phyloP scores from a whole-genome alignment of 1,140 invertebrate genomes.

The Aphidius gifuensis region DNA sequence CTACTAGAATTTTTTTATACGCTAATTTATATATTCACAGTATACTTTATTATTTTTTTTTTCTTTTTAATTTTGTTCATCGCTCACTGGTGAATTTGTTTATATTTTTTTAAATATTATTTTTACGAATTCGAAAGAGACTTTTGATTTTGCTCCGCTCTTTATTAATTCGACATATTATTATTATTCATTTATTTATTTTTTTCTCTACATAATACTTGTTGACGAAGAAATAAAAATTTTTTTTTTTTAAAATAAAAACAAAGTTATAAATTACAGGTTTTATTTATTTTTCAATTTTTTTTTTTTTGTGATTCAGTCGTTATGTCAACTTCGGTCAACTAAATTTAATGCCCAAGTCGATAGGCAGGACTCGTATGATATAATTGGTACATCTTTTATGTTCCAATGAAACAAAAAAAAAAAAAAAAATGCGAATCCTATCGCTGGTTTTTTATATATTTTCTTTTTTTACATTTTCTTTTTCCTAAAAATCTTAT shows the following conservation, averaged over 20 bases:
- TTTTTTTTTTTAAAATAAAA: not conserved
- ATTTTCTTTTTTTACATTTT: not conserved
- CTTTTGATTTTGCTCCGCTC: slow-evolving; percentile 48
- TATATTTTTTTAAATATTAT: slow-evolving; percentile 2
- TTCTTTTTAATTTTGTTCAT: slow-evolving; percentile 34
- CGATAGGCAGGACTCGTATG: slow-evolving; percentile 51
- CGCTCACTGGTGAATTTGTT: slow-evolving; percentile 24
- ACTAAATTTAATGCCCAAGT: slow-evolving; percentile 48
- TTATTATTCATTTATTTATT: not conserved
- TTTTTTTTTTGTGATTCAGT: slow-evolving; percentile 6
- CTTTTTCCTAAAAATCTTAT: slow-evolving; percentile 29
- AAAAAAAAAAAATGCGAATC: slow-evolving; percentile 38
- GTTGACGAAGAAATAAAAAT: not conserved
- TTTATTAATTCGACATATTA: not conserved
- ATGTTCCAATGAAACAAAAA: no score
- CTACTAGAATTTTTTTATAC: no score
- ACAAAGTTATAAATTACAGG: not conserved
- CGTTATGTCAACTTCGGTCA: slow-evolving; percentile 1
- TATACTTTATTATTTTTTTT: no score
- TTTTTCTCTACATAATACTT: slow-evolving; percentile 1
- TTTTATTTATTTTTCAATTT: no score
- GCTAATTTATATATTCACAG: no score
- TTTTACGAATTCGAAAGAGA: slow-evolving; percentile 7
- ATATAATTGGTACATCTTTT: not conserved
- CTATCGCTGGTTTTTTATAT: slow-evolving; percentile 50